Conservation (phyloP, 1,140 invertebrate species). For the Aphelenchoides fujianensis region DNA sequence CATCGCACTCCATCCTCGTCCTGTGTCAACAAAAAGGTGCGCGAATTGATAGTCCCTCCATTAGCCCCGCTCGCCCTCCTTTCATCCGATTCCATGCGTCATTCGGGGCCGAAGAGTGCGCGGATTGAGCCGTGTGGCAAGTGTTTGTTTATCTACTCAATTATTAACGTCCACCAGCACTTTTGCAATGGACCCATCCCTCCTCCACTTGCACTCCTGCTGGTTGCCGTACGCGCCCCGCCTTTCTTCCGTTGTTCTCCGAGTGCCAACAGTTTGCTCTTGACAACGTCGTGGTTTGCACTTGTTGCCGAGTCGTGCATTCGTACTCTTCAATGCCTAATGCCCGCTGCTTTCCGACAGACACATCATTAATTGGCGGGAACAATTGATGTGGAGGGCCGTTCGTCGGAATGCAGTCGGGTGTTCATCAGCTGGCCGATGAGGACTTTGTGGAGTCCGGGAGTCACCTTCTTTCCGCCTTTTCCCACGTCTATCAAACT, state of each 20-base stretch:
- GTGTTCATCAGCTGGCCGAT: background rate
- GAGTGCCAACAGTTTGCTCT: background rate
- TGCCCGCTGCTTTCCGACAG: too few relatives aligned
- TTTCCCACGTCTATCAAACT: background rate
- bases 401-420: background rate
- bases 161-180: background rate
- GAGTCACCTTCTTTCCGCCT: background rate
- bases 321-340: too few relatives aligned
- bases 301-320: too few relatives aligned
- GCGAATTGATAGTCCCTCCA: background rate
- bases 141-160: slow-evolving; percentile 5
- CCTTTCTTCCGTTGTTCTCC: too few relatives aligned
- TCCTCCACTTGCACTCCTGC: background rate
- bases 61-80: background rate
- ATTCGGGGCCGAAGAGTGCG: too few relatives aligned
- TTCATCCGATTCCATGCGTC: background rate
- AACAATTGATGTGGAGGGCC: too few relatives aligned
- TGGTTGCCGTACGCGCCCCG: background rate
- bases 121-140: slow-evolving; percentile 2
- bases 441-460: background rate
- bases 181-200: background rate
- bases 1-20: too few relatives aligned
- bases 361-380: too few relatives aligned
- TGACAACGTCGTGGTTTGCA: background rate
- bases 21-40: background rate